Base-by-base conservation (phyloP, 2,113 vertebrate species). In the Mystacornis crossleyi region DNA sequence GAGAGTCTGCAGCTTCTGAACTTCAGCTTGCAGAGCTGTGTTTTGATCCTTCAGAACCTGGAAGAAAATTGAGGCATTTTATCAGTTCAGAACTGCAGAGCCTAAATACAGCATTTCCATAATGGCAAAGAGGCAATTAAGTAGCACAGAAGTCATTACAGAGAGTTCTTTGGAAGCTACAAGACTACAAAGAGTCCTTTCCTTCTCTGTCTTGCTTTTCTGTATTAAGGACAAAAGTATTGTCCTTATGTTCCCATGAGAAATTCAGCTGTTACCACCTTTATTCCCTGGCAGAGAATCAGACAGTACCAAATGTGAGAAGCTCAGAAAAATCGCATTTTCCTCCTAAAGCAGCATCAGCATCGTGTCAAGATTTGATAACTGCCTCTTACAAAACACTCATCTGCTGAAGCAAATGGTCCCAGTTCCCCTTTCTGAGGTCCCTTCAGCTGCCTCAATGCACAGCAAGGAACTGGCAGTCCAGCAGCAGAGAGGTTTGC, bases 11-110 rank as follows among this genome's bases (percentile, higher is more conserved):
- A 98, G 95, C 87, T 97, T 98, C 94, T 98, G 97, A 93, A 98
- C 93, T 96, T 98, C 98, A 88, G 95, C 74, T 42, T 98, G 97
- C 84, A 98, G 97, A 83, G 94, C 4, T 79, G 97, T 10, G 60
- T 98, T 98, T 82, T 98, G 97, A 81, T 98, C 98, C 93, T 95
- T 97, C 47, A 98, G 89, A 97, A 96, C 86, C 98, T 98, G 75
- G 33, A 96, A 98, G 31, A 50, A 75, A 97, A 96, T 85, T 18
- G n/a, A 67, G 79, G 40, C 38, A 38, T 25, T 75, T 0, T 18
- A 86, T 77, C 81, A 96, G 31, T 57, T 93, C 66, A 64, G 72
- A 93, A 80, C 24, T 61, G 54, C n/a, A 69, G 33, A 48, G 25
- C 28, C 14, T 17, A 81, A 87, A 38, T 55, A 40, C 31, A 77